phyloP scores from a whole-genome alignment of 2,888 invertebrate species.

The Papilio gigon region DNA sequence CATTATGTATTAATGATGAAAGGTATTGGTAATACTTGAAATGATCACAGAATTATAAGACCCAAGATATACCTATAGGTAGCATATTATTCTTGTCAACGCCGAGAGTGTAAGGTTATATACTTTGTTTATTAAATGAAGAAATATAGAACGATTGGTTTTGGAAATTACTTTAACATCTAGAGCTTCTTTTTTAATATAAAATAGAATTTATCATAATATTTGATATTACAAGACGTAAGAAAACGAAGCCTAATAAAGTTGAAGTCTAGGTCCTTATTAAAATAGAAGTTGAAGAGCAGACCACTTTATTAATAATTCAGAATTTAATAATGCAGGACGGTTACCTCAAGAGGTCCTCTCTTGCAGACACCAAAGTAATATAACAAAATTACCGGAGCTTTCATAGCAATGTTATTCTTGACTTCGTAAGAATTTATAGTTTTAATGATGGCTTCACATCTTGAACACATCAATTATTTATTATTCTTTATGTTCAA shows the following conservation, averaged over 20 bases:
- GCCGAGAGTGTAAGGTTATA: too few species aligned
- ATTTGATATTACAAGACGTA: slow-evolving; percentile 26
- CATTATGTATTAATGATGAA: too few species aligned
- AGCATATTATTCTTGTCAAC: too few species aligned
- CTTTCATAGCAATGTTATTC: slow-evolving; percentile 31
- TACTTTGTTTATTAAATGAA: too few species aligned
- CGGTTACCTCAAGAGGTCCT: slow-evolving; percentile 36
- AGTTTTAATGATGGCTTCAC: slow-evolving; percentile 23
- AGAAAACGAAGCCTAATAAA: slow-evolving; percentile 32
- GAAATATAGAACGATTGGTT: too few species aligned
- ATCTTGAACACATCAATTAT: slow-evolving; percentile 30
- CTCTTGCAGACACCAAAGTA: slow-evolving; percentile 25
- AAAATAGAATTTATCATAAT: slow-evolving; percentile 6
- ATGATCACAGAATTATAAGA: too few species aligned
- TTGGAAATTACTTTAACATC: too few species aligned
- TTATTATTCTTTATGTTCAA: slow-evolving; percentile 26
- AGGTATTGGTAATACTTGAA: too few species aligned
- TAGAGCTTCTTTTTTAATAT: too few species aligned
- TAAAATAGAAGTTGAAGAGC: slow-evolving; percentile 29
- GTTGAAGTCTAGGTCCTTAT: slow-evolving; percentile 35
- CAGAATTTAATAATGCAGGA: slow-evolving; percentile 37
- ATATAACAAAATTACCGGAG: slow-evolving; percentile 28
- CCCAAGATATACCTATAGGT: too few species aligned
- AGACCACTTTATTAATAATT: slow-evolving; percentile 40
- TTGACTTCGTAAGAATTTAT: slow-evolving; percentile 28